Evolutionary conservation across 2,797 vertebrate genomes (phyloP), one percentile per base, ranked within the genome.

Genomic region (Chelmon rostratus): DNA sequence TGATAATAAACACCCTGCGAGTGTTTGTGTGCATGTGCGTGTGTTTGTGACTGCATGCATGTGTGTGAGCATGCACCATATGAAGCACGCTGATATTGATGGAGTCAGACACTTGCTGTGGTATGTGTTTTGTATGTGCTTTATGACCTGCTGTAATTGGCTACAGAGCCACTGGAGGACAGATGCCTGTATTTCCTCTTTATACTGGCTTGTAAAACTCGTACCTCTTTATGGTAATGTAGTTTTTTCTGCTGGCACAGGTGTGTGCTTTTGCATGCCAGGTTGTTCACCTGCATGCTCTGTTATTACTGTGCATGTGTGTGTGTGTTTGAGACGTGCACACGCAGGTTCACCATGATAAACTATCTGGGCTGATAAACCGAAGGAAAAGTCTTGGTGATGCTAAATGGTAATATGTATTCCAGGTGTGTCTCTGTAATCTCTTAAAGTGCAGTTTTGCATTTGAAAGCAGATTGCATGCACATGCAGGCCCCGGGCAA

Each of bases 361-460:
- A 78, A 80, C 81, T 66, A 82, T 84, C 68, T 50, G 21, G 68
- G 78, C 77, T 79, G 81, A 89, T 86, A 81, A 88, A 89, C 62
- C 16, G 33, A 78, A 69, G 25, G 61, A 59, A 68, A 52, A 78
- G 77, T 89, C 78, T 79, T 82, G 64, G 54, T 73, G 82, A 88
- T 62, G 74, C 82, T 90, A 88, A 88, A 84, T 75, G 79, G 83
- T 82, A 58, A 89, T 86, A 87, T 90, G 89, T 85, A 92, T 91
- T 93, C 86, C 88, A 93, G 89, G 89, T 89, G 86, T 81, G 89
- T 92, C 77, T 86, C 81, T 78, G 83, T 88, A 92, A 93, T 92
- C 90, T 92, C 83, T 90, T 90, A 90, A 93, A 94, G 89, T 93
- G 90, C 90, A 89, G 79, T 89, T 94, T 89, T 91, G 88, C 84